A percentile compares a stretch with the other conserved stretches of the same genome.
These are phyloP conservation scores for Nasua narica DNA, from an alignment of 2,797 vertebrate species.

Conservation along the genomic window DNA sequence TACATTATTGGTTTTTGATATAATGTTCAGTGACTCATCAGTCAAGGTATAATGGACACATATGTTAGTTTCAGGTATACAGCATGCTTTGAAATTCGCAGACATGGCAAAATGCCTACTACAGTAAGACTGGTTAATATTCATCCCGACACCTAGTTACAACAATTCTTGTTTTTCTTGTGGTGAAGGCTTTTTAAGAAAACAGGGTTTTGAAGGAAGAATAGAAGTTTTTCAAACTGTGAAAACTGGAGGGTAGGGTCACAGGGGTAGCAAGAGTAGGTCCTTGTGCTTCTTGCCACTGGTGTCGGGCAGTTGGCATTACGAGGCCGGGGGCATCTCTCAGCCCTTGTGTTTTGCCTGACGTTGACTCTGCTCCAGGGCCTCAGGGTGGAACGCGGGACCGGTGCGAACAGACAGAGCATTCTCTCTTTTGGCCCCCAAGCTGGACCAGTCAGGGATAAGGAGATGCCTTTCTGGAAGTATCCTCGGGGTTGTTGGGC, in stretches of 20 bases:
- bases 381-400: not conserved
- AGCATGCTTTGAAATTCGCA: not conserved
- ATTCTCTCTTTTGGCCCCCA: not conserved
- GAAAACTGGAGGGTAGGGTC: not conserved
- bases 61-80: not conserved
- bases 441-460: not conserved
- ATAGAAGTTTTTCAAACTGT: not conserved
- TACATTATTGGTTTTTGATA: not conserved
- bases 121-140: not conserved
- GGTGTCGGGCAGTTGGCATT: not conserved
- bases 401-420: not conserved
- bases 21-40: not conserved
- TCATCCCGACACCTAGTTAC: not conserved
- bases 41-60: not conserved
- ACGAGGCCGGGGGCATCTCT: not conserved
- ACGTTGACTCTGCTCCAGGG: not conserved
- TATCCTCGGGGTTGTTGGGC: not conserved
- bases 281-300: not conserved
- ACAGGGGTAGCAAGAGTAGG: too few relatives aligned
- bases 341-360: not conserved
- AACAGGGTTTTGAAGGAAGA: not conserved
- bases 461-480: not conserved
- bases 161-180: not conserved
- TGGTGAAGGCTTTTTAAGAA: not conserved
- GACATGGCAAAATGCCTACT: not conserved